These are phyloP conservation scores for Scaeva pyrastri DNA, from an alignment of 2,888 invertebrate species.

Conservation along the genomic window DNA sequence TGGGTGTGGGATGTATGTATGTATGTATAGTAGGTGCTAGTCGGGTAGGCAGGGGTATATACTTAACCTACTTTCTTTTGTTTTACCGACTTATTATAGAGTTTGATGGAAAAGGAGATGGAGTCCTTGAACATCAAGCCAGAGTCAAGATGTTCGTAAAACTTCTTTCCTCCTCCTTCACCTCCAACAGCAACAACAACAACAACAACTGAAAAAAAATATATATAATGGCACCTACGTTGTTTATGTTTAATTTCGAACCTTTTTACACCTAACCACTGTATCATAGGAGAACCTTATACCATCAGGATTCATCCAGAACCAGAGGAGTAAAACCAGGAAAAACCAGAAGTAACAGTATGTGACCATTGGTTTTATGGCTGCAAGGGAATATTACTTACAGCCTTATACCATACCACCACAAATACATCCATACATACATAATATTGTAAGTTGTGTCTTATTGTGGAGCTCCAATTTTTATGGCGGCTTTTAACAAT, in stretches of 20 bases:
- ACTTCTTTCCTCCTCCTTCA: neutral
- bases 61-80: neutral
- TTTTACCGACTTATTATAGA: neutral
- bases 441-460: too few relatives aligned
- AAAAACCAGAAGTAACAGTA: constrained; percentile 7
- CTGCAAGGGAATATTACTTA: constrained; percentile 38
- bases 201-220: neutral
- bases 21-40: too few relatives aligned
- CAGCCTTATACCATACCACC: constrained; percentile 29
- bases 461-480: constrained; percentile 32
- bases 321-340: too few relatives aligned
- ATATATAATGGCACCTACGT: constrained; percentile 16
- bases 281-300: neutral
- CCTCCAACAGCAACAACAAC: constrained; percentile 6
- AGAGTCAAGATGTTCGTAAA: neutral
- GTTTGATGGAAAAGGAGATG: too few relatives aligned
- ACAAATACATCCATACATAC: too few relatives aligned
- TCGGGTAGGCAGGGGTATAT: too few relatives aligned
- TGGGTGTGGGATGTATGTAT: too few relatives aligned
- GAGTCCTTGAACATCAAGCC: constrained; percentile 6
- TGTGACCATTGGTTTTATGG: constrained; percentile 45
- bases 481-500: constrained; percentile 44
- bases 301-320: too few relatives aligned
- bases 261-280: constrained; percentile 35
- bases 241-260: constrained; percentile 44